These are phyloP conservation scores for Tiliacea citrago DNA, from an alignment of 2,888 invertebrate genomes.

Conservation along the genomic window DNA sequence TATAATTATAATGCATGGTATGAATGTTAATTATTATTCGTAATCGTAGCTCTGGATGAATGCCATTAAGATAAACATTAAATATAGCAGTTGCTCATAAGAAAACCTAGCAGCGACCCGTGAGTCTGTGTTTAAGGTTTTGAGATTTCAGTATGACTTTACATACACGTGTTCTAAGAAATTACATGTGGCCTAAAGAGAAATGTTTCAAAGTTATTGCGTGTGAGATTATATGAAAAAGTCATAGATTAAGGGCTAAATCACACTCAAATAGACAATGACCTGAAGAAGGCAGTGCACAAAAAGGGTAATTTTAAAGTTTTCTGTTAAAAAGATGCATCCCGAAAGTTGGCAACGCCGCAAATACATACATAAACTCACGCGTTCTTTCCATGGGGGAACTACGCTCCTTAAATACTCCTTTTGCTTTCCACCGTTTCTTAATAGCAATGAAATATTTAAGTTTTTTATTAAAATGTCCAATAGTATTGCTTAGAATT, in stretches of 20 bases:
- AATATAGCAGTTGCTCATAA: neutral
- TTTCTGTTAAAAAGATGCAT: neutral
- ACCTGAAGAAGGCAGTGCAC: neutral
- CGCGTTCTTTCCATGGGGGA: no score
- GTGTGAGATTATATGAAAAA: neutral
- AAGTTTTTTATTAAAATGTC: no score
- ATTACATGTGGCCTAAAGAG: neutral
- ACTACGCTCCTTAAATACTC: no score
- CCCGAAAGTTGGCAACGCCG: neutral
- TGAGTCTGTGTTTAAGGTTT: neutral
- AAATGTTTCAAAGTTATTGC: neutral
- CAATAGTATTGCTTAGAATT: neutral
- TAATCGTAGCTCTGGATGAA: slow-evolving; percentile 4
- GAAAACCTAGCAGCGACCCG: neutral
- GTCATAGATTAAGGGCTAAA: no score
- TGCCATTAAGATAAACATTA: neutral
- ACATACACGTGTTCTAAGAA: no score
- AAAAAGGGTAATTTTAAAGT: neutral
- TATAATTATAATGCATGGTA: neutral
- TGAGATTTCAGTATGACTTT: neutral
- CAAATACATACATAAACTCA: no score
- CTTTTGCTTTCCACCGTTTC: no score
- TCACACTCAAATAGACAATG: neutral
- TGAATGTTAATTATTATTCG: neutral
- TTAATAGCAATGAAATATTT: no score